A percentile compares a stretch with the other conserved stretches of the same genome.
Conservation (phyloP, 2,113 vertebrate species). For the Phycodurus eques region DNA sequence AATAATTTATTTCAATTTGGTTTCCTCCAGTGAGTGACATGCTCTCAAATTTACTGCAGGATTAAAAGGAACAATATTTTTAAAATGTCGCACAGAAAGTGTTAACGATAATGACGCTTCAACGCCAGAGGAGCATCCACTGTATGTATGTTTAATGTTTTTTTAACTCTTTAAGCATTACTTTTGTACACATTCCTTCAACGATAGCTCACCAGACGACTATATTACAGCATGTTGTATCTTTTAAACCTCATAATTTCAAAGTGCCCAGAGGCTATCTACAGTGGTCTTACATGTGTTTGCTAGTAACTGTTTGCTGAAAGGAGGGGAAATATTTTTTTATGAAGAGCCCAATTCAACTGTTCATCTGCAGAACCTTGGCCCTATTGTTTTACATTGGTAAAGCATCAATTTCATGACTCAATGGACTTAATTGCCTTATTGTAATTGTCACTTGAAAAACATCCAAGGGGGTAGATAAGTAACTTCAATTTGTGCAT, state of each 20-base stretch:
- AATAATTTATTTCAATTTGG: too few species aligned
- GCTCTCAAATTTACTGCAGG: neutral
- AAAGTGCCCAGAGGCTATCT: neutral
- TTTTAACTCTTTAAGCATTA: neutral
- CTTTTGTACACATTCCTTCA: neutral
- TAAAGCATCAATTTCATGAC: slow-evolving; percentile 67
- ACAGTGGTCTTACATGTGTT: neutral
- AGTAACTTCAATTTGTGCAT: slow-evolving; percentile 46
- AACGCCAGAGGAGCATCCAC: neutral
- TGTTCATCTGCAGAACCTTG: slow-evolving; percentile 23
- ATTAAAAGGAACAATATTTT: neutral
- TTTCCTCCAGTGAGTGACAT: neutral
- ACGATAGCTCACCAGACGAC: neutral
- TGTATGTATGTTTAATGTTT: neutral
- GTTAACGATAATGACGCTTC: neutral
- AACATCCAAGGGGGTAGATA: slow-evolving; percentile 54
- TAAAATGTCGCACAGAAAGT: neutral
- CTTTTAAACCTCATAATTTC: neutral
- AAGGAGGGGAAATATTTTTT: slow-evolving; percentile 3
- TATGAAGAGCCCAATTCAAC: slow-evolving; percentile 17
- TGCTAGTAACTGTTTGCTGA: slow-evolving; percentile 10
- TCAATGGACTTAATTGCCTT: slow-evolving; percentile 59
- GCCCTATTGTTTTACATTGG: slow-evolving; percentile 29
- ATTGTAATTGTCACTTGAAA: slow-evolving; percentile 60
- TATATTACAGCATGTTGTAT: neutral